These are phyloP conservation scores for Caenorhabditis sp. DNA, from an alignment of 2,888 invertebrate genomes.

Conservation along the genomic window DNA sequence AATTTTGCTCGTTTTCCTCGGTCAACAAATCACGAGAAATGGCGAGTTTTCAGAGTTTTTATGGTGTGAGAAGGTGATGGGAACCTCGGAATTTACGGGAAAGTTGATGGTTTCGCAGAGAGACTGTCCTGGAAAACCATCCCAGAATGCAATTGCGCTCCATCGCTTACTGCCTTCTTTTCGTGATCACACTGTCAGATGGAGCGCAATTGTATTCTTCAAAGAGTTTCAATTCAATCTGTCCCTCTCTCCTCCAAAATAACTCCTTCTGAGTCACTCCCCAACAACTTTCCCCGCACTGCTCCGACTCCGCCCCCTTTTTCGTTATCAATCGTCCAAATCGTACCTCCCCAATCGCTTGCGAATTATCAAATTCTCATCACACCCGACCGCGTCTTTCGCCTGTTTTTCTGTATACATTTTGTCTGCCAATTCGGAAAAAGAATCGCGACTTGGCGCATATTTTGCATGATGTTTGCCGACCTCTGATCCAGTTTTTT, in stretches of 20 bases:
- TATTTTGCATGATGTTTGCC: constrained; percentile 6
- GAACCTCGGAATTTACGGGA: too few relatives aligned
- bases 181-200: too few relatives aligned
- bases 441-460: constrained; percentile 15
- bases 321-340: background rate
- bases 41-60: background rate
- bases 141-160: too few relatives aligned
- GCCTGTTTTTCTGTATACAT: constrained; percentile 24
- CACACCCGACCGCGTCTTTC: constrained; percentile 8
- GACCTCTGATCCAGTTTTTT: constrained; percentile 17
- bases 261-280: constrained; percentile 10
- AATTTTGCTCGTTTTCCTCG: background rate
- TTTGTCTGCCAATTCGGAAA: background rate
- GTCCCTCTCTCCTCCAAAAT: background rate
- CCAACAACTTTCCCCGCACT: background rate
- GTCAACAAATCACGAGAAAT: background rate
- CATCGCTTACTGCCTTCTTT: too few relatives aligned
- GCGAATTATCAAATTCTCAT: constrained; percentile 36
- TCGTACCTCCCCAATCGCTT: constrained; percentile 15
- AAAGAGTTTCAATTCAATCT: background rate
- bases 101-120: too few relatives aligned
- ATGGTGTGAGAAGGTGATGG: too few relatives aligned
- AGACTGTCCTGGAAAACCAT: too few relatives aligned
- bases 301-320: constrained; percentile 2
- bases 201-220: too few relatives aligned